Percentiles rank a stretch among this genome's conserved stretches.
Evolutionary conservation across 2,888 invertebrate genomes (phyloP).

Genomic region (Pseudanteris insignis): DNA sequence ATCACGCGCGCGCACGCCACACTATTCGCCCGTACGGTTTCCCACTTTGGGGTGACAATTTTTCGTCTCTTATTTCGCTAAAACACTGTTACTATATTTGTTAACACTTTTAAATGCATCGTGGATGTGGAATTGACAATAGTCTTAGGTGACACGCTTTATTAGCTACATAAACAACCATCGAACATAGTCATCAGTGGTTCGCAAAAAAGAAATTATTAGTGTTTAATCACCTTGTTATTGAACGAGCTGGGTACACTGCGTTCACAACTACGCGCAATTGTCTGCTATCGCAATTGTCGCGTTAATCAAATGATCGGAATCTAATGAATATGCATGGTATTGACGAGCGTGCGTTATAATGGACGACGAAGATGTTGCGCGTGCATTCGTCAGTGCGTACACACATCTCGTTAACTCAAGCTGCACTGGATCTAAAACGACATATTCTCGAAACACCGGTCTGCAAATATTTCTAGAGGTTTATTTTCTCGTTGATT

Average conservation of each 20-base stretch:
- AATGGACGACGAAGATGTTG: slow-evolving; percentile 36
- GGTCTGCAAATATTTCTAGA: no score
- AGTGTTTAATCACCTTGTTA: slow-evolving; percentile 42
- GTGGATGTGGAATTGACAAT: no score
- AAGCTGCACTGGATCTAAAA: no score
- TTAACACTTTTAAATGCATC: slow-evolving; percentile 21
- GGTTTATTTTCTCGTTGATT: no score
- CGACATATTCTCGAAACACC: no score
- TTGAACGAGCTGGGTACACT: slow-evolving; percentile 31
- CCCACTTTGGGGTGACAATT: no score
- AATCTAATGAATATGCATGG: slow-evolving; percentile 44
- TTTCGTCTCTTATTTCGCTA: background rate
- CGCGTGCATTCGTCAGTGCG: slow-evolving; percentile 15
- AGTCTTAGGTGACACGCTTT: no score
- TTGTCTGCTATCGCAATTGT: slow-evolving; percentile 41
- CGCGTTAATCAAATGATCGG: slow-evolving; percentile 43
- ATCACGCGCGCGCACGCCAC: no score
- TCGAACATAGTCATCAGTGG: slow-evolving; percentile 40
- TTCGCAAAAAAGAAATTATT: slow-evolving; percentile 32
- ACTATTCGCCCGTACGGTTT: no score
- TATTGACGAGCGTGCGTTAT: slow-evolving; percentile 40
- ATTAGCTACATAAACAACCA: slow-evolving; percentile 38
- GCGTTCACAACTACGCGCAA: slow-evolving; percentile 42
- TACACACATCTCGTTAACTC: no score
- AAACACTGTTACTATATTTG: slow-evolving; percentile 23